phyloP scores from a whole-genome alignment of 1,140 invertebrate species.

The Anthonomus grandis region DNA sequence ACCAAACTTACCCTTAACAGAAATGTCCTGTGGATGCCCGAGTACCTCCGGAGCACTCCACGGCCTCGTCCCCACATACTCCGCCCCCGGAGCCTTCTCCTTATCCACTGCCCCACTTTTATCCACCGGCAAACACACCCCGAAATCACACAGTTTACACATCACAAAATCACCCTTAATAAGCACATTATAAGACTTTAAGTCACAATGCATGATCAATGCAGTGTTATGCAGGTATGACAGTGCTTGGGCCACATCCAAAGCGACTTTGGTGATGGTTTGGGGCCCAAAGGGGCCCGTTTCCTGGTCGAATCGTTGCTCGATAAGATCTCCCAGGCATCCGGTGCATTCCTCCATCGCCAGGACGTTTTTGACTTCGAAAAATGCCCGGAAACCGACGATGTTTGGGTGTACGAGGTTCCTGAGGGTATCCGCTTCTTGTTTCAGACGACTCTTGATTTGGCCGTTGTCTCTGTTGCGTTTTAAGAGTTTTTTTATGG shows the following conservation, averaged over 20 bases:
- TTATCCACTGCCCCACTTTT: conserved; percentile 60
- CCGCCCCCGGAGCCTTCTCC: conserved; percentile 46
- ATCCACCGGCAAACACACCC: conserved; percentile 69
- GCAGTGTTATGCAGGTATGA: conserved; percentile 74
- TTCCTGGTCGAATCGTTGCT: conserved; percentile 59
- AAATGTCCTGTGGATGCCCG: conserved; percentile 55
- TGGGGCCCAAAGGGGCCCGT: conserved; percentile 58
- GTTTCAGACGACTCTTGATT: conserved; percentile 57
- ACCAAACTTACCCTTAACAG: conserved; percentile 52
- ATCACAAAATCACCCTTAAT: conserved; percentile 68
- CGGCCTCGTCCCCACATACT: conserved; percentile 66
- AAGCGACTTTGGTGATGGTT: conserved; percentile 62
- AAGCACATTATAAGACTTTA: conserved; percentile 82
- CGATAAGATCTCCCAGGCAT: conserved; percentile 69
- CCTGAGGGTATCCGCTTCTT: conserved; percentile 68
- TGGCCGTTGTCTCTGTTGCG: conserved; percentile 41
- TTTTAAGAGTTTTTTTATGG: conserved; percentile 68
- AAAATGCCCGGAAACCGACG: conserved; percentile 73
- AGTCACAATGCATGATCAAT: conserved; percentile 74
- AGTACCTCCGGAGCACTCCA: conserved; percentile 79
- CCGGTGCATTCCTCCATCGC: conserved; percentile 68
- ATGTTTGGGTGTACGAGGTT: conserved; percentile 79
- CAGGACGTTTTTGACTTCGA: conserved; percentile 57
- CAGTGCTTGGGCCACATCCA: conserved; percentile 68
- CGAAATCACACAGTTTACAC: conserved; percentile 84